Base-by-base conservation (phyloP, 2,888 invertebrate genomes). In the Cabera pusaria region DNA sequence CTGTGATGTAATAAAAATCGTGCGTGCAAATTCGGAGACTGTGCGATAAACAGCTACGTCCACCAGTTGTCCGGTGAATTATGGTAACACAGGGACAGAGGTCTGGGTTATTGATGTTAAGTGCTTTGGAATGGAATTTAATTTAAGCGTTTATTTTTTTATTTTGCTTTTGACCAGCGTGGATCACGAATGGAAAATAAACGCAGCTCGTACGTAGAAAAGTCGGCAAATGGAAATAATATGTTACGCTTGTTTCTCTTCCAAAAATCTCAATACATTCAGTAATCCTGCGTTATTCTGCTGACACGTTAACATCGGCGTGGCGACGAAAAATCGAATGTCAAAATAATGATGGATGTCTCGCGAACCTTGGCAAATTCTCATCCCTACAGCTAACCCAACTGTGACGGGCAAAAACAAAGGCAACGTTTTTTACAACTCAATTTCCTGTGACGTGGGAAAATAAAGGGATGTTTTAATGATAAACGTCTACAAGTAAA, bases 311-410 rank as follows among this genome's bases (percentile, higher is more conserved):
- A 55, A 36, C 46, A 44, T 39, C 44, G 42, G 44, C 32, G 50
- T 51, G 46, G 33, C 32, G 26, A 47, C 56, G 63, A 68, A 72
- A 74, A 75, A 73, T 73, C 69, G 65, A 72, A 72, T 62, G 72
- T 70, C 75, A 70, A 62, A 71, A 67, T 56, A n/a, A 62, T 75
- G 75, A 76, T 74, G 66, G 70, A 76, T 76, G 65, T 50, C 52
- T 53, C 40, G 40, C 52, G 55, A 49, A 47, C 52, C 52, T 52
- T 56, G 59, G 56, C 57, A 61, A 65, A 61, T 58, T 59, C 50
- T 40, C 44, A 26, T 16, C 17, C 25, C n/a, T n/a, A n/a, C n/a
- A 14, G 14, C 14, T 3, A 14, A 4, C 14, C 14, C 14, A 44
- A 29, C 39, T 35, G 45, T 51, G 44, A 54, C 51, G 51, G 28